These are phyloP conservation scores for Myanophis thanlyinensis DNA, from an alignment of 2,113 vertebrate genomes.

Conservation along the genomic window DNA sequence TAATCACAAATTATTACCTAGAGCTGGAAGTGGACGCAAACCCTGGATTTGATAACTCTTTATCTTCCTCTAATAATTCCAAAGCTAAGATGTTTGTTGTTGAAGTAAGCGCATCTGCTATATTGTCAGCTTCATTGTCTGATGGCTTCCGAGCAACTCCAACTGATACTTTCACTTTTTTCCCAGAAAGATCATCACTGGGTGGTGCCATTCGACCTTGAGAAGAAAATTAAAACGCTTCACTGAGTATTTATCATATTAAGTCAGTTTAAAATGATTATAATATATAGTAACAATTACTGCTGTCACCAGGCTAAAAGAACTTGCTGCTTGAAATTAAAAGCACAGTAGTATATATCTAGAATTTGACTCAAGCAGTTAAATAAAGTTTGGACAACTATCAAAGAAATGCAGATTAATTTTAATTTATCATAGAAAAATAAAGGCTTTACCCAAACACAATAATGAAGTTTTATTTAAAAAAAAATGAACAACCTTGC, in stretches of 20 bases:
- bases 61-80: slow-evolving; percentile 84
- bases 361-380: not conserved
- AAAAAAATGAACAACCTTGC: not conserved
- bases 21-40: slow-evolving; percentile 73
- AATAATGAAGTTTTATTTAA: not conserved
- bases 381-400: not conserved
- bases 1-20: slow-evolving; percentile 38
- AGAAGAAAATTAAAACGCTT: not conserved
- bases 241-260: not conserved
- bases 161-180: slow-evolving; percentile 90
- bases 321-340: not conserved
- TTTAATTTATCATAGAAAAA: not conserved
- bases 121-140: slow-evolving; percentile 80
- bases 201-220: slow-evolving; percentile 93
- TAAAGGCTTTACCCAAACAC: not conserved
- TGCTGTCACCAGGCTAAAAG: not conserved
- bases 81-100: slow-evolving; percentile 82
- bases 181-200: slow-evolving; percentile 81
- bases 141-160: slow-evolving; percentile 87
- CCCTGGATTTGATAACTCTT: slow-evolving; percentile 74
- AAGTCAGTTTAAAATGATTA: not conserved
- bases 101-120: slow-evolving; percentile 69
- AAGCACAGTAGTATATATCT: not conserved
- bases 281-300: not conserved
- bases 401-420: not conserved